Base-by-base conservation (phyloP, 1,140 invertebrate genomes). In the Zaprionus camerounensis region DNA sequence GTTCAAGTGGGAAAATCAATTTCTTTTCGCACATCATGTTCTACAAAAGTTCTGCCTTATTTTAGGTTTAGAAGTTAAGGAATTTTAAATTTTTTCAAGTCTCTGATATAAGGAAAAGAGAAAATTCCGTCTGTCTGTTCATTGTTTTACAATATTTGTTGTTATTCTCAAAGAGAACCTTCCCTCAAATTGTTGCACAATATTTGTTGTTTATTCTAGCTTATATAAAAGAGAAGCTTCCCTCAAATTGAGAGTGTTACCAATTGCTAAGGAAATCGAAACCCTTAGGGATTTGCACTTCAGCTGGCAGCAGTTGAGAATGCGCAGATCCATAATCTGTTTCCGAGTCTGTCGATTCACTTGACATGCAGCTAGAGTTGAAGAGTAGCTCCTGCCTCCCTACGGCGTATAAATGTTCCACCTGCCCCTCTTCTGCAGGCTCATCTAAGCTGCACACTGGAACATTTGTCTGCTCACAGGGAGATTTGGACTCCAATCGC, bases 241-340 rank as follows among this genome's bases (percentile, higher is more conserved):
- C 24, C 12, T 46, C 20, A 49, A 31, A 20, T 22, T 28, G 34
- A 46, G 13, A 46, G 34, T 58, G 34, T 58, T 90, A 92, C 91
- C 91, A 92, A 69, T 92, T 92, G 57, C 76, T 92, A 17, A 92
- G 70, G 67, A 92, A 92, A 64, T 92, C 91, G 59, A 92, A 92
- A 6, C 91, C 91, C n/a, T 86, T 83, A 1, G 80, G 81, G n/a
- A 92, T 80, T 56, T 86, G 34, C n/a, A 76, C 24, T 62, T 78
- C 63, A 3, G 71, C 38, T 9, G 83, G 66, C 59, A 92, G 62
- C 41, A 91, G 71, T 57, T 78, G 68, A 11, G 65, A 55, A 17
- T 76, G 41, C 2, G n/a, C n/a, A 1, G 41, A 80, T 56, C 88
- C 83, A 1, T 53, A 58, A 22, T 72, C 58, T 28, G 56, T 74